phyloP scores from a whole-genome alignment of 2,888 invertebrate species.

The Perizoma affinitatum region DNA sequence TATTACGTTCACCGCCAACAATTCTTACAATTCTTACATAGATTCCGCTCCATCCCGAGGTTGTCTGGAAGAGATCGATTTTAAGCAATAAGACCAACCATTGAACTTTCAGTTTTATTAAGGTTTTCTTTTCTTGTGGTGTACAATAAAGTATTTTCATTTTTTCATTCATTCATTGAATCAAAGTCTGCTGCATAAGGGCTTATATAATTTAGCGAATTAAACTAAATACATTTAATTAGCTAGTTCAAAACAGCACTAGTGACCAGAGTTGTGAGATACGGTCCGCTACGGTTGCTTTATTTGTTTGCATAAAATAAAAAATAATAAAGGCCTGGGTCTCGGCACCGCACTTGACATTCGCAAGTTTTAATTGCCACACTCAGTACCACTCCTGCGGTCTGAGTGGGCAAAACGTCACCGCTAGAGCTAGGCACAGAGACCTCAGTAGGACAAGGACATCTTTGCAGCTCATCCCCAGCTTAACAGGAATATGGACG shows the following conservation, averaged over 20 bases:
- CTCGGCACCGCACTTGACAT: slow-evolving; percentile 73
- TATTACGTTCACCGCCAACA: too few species aligned
- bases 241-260: slow-evolving; percentile 34
- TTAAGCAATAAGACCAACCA: too few species aligned
- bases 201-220: too few species aligned
- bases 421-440: slow-evolving; percentile 57
- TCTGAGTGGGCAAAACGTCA: slow-evolving; percentile 66
- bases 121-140: too few species aligned
- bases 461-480: background rate
- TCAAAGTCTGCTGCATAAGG: too few species aligned
- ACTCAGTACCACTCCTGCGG: slow-evolving; percentile 70
- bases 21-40: too few species aligned
- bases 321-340: slow-evolving; percentile 65
- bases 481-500: background rate
- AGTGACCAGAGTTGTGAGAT: slow-evolving; percentile 44
- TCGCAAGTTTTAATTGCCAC: slow-evolving; percentile 83
- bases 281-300: slow-evolving; percentile 44
- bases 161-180: too few species aligned
- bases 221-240: slow-evolving; percentile 29
- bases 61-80: too few species aligned
- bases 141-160: too few species aligned
- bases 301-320: slow-evolving; percentile 65
- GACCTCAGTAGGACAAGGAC: slow-evolving; percentile 19
- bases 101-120: too few species aligned
- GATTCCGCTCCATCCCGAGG: too few species aligned